phyloP scores from a whole-genome alignment of 2,113 vertebrate genomes.

The Cynopterus brachyotis region DNA sequence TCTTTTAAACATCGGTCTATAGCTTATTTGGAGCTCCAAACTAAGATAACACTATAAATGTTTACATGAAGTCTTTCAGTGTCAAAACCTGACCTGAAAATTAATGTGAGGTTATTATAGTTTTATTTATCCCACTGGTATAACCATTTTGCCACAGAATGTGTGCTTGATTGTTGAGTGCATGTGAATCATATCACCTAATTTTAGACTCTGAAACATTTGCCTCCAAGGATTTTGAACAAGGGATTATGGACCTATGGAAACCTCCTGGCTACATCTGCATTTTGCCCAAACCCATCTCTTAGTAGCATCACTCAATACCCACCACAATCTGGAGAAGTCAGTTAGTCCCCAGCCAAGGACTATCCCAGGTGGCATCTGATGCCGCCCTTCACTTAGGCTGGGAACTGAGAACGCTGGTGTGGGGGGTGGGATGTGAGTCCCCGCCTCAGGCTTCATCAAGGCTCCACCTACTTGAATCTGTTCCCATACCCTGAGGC shows the following conservation, averaged over 20 bases:
- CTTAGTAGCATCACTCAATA: not conserved
- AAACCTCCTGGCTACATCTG: not conserved
- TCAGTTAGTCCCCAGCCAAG: not conserved
- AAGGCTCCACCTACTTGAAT: slow-evolving; percentile 25
- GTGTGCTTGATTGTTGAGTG: not conserved
- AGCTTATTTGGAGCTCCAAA: not conserved
- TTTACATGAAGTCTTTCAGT: not conserved
- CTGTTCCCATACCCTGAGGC: not conserved
- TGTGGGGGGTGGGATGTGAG: not conserved
- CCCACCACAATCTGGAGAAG: not conserved
- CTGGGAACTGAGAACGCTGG: not conserved
- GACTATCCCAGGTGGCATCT: not conserved
- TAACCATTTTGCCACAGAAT: not conserved
- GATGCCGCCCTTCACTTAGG: not conserved
- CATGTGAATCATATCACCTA: not conserved
- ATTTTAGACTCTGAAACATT: not conserved
- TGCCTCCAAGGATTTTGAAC: not conserved
- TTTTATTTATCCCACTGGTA: not conserved
- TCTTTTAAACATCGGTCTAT: not conserved
- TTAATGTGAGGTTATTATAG: not conserved
- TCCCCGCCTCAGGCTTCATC: not conserved
- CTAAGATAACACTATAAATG: not conserved
- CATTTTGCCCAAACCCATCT: not conserved
- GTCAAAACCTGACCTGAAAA: slow-evolving; percentile 27
- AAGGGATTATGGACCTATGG: not conserved